Evolutionary conservation across 1,140 invertebrate species (phyloP), one percentile per base, ranked within the genome.

Genomic region (Mya arenaria): DNA sequence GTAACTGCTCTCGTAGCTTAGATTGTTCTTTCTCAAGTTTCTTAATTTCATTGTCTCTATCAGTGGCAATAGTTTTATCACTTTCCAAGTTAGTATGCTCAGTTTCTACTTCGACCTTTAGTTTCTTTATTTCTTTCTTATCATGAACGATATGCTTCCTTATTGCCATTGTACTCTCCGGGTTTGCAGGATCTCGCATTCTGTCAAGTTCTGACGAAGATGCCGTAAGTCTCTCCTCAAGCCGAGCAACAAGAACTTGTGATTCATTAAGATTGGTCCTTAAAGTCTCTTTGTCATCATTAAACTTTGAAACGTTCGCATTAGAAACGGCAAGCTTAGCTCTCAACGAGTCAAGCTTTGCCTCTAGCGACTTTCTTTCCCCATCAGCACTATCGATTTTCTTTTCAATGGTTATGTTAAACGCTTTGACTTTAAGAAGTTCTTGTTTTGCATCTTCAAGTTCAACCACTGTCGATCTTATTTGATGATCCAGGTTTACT

Each of bases 91-190:
- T 44, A 10, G 28, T 52, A 32, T 19, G 17, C 34, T 73, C 69
- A 37, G 44, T 73, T 55, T 73, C 39, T n/a, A 34, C n/a, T 37
- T 82, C 79, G 8, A 25, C 19, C 44, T 66, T 74, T 25, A 82
- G n/a, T 41, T 55, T 82, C 25, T 82, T 82, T 6, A 72, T 82
- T 32, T 82, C 79, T 56, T 82, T 82, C 30, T 74, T 73, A 23
- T 82, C 79, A 56, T 74, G 72, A 19, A 73, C 28, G 15, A 66
- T 41, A 52, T 82, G 69, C 44, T 74, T 73, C 13, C 58, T 56
- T 19, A 74, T 66, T 48, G 41, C 73, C 56, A 82, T 63, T 44
- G 52, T 82, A 34, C 69, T 73, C 19, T 82, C 79, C 41, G 79
- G 60, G 23, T 74, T 74, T 1, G 79, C 79, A n/a, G 79, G 79